Conservation (phyloP, 2,797 vertebrate species). For the Todus mexicanus region DNA sequence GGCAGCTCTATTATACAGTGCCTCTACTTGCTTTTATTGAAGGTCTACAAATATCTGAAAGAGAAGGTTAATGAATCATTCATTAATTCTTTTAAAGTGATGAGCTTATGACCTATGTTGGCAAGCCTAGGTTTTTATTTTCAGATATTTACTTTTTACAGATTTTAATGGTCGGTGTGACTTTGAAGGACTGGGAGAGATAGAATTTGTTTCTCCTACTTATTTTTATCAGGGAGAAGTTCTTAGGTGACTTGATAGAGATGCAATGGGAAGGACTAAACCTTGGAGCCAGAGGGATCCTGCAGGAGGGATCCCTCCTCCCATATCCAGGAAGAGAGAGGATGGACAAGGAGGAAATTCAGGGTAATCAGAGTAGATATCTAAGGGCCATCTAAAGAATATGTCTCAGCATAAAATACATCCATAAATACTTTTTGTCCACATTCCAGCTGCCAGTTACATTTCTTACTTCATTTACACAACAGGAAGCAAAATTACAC, state of each 20-base stretch:
- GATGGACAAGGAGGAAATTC: neutral
- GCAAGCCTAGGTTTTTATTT: neutral
- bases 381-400: neutral
- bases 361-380: neutral
- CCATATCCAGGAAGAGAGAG: too few relatives aligned
- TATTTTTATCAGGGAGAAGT: neutral
- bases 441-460: neutral
- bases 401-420: neutral
- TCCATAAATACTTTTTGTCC: neutral
- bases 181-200: neutral
- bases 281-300: neutral
- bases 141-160: neutral
- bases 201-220: neutral
- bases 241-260: neutral
- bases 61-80: conserved; percentile 6
- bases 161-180: neutral
- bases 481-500: neutral
- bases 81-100: neutral
- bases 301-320: neutral
- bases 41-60: neutral
- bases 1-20: neutral
- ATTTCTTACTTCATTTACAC: neutral
- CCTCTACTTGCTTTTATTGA: neutral
- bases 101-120: neutral
- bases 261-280: neutral